Base-by-base conservation (phyloP, 2,888 invertebrate genomes). In the Toxonevra muliebris region DNA sequence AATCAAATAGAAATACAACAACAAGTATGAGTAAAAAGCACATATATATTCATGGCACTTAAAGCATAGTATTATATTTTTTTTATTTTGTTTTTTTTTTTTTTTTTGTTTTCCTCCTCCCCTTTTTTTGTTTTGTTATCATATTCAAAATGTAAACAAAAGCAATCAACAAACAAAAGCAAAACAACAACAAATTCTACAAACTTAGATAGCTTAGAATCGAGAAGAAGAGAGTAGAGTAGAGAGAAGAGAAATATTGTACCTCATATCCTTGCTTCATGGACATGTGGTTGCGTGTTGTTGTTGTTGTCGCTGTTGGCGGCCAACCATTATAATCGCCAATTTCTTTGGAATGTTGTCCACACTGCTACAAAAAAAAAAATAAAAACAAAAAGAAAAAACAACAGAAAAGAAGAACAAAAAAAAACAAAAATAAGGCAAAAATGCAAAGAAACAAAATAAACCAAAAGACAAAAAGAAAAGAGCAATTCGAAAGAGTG, bases 201-300 rank as follows among this genome's bases (percentile, higher is more conserved):
- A 30, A n/a, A 30, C 30, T 30, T 30, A 30, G 30, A 30, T 4
- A 30, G 30, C 30, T 30, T 30, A 30, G 30, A 30, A 30, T 30
- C 2, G 15, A 30, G 41, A 30, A 57, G 40, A n/a, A 15, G 41
- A 61, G 50, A 50, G 13, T 2, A 19, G 30, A 13, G 45, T 45
- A 45, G 17, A 10, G n/a, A 58, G 45, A 65, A 68, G 67, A 69
- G 70, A 74, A 65, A 64, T 54, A 68, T 50, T 71, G 66, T 76
- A 84, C 85, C 84, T 85, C 85, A 76, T 85, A 85, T 77, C 84
- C 85, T 80, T 85, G 85, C 71, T 85, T 85, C 79, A 84, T 81
- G 68, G 84, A 80, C 85, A 85, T 84, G 76, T 85, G 84, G 70
- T 84, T 83, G 73, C 85, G 80, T 70, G 84, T 75, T 50, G 80